Base-by-base conservation (phyloP, 1,140 invertebrate species). In the Penaeus indicus region DNA sequence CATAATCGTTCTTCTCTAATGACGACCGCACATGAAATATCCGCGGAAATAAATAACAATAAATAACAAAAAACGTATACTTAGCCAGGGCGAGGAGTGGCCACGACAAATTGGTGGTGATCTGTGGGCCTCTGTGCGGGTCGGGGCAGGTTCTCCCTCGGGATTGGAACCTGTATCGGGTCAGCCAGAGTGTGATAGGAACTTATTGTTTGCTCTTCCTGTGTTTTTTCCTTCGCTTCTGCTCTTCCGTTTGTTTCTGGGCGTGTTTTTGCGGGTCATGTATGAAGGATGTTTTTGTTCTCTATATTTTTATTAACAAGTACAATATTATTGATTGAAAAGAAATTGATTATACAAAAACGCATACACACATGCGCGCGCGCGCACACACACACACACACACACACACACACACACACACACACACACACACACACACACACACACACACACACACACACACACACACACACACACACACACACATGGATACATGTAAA, bases 81-180 rank as follows among this genome's bases (percentile, higher is more conserved):
- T 54, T 54, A 54, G 5, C 54, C 54, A 54, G 77, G 75, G 78
- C 63, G 84, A 78, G 61, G 85, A 67, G 79, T 72, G 25, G 47
- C 25, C 16, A 27, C 42, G 86, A 87, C 86, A 87, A 87, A 87
- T 87, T 87, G 86, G 86, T 87, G 78, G 78, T 87, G 86, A 87
- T 87, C 79, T 82, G 86, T 69, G 64, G 75, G 78, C 42, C 64
- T 69, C 54, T 64, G 38, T n/a, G 47, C n/a, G 32, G 62, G 67
- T 72, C n/a, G 67, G 67, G 67, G n/a, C 25, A 72, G n/a, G n/a
- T 21, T 32, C 38, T 64, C 81, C 62, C 13, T 7, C 8, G 61
- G 81, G 81, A 83, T 32, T 42, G 10, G 81, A 64, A 63, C 63
- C 25, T 64, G 60, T 83, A 83, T 83, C 61, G 81, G 78, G 78